A percentile compares a stretch with the other conserved stretches of the same genome.
Conservation (phyloP, 2,113 vertebrate species). For the Riparia riparia region DNA sequence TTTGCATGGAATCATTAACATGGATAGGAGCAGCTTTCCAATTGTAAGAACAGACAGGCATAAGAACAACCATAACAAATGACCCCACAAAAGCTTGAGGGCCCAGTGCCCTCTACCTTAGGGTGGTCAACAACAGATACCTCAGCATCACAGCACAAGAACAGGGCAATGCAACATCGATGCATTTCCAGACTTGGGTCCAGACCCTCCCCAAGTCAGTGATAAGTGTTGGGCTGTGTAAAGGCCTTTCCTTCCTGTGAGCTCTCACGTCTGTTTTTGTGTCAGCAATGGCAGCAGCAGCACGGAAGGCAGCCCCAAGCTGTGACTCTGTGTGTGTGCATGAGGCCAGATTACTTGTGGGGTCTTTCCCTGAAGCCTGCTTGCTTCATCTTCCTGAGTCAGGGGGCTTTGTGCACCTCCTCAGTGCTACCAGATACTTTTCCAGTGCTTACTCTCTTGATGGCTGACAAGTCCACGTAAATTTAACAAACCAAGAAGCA, state of each 20-base stretch:
- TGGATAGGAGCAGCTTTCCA: background rate
- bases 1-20: fast-evolving
- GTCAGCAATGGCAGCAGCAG: background rate
- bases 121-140: background rate
- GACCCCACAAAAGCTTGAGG: background rate
- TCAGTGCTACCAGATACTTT: background rate
- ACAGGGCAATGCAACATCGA: fast-evolving
- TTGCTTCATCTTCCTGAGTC: background rate
- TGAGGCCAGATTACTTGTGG: background rate
- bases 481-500: background rate
- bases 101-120: fast-evolving
- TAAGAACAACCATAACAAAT: background rate
- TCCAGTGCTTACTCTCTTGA: background rate
- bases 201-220: background rate
- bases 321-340: fast-evolving
- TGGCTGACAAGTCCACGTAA: background rate
- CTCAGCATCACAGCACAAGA: background rate
- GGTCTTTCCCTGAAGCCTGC: too few relatives aligned
- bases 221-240: fast-evolving
- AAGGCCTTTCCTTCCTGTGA: background rate
- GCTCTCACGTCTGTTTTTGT: fast-evolving
- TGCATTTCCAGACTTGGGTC: background rate
- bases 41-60: background rate
- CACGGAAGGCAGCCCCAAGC: fast-evolving
- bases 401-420: background rate